Base-by-base conservation (phyloP, 2,888 invertebrate genomes). In the Lottia scabra region DNA sequence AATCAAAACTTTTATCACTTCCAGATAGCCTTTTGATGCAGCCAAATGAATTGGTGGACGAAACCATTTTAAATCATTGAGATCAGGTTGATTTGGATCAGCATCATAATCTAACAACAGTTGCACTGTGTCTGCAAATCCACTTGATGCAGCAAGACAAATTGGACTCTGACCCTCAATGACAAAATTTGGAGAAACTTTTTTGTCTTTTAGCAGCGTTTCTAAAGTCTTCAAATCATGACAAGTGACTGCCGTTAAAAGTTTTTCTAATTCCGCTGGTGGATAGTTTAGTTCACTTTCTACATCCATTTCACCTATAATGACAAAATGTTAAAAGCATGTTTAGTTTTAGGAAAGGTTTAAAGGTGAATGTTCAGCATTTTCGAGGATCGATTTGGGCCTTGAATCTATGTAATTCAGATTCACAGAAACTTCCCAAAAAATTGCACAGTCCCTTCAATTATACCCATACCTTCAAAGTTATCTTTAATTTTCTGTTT, bases 21-120 rank as follows among this genome's bases (percentile, higher is more conserved):
- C 71, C 12, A 77, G 26, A 72, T 84, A 79, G 13, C 84, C 85
- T 65, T 82, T 80, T 0, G 82, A 82, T 23, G 84, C 80, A 26
- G 87, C 85, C 19, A 85, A 78, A 75, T 88, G 87, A 15, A 88
- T 77, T 6, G 88, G 85, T 38, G 78, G 80, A 23, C 86, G 78
- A 15, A 73, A 75, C 87, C 86, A 86, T 45, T 83, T 80, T 44
- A 80, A 73, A 70, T 83, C 80, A 12, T 76, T 72, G 13, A 70
- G 71, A 45, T 84, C 82, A 23, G 82, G 76, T 13, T 76, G 76
- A 38, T 78, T 74, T 16, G 82, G 71, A 65, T 81, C 79, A 64
- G 83, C 84, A 13, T 82, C 81, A n/a, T 80, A 77, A 67, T 83
- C 79, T 13, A 87, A 76, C 19, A 87, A 76, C 19, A 85, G 73